A percentile compares a stretch with the other conserved stretches of the same genome.
These are phyloP conservation scores for Cacatua alba DNA, from an alignment of 2,113 vertebrate species.

Conservation along the genomic window DNA sequence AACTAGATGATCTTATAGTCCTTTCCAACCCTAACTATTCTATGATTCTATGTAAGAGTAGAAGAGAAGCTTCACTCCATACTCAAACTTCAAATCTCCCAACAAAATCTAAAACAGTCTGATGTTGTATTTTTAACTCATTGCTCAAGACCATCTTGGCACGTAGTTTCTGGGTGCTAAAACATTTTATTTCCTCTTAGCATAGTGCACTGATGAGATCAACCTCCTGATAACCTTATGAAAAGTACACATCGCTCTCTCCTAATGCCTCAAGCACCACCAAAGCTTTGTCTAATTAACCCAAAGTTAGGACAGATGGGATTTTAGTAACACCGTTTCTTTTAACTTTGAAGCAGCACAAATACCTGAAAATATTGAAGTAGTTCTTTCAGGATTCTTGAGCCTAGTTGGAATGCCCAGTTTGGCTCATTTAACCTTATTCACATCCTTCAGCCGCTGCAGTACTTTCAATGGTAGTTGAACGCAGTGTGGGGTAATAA, in stretches of 20 bases:
- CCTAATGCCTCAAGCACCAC: background rate
- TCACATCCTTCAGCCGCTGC: background rate
- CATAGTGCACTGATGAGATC: fast-evolving
- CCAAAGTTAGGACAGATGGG: background rate
- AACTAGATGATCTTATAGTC: background rate
- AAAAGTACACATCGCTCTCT: background rate
- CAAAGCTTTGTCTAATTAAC: background rate
- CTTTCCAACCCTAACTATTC: background rate
- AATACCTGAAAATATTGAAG: background rate
- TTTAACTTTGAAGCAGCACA: background rate
- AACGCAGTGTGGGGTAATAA: background rate
- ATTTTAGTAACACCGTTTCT: background rate
- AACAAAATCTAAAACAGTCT: background rate
- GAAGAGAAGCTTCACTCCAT: background rate
- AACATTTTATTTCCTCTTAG: background rate
- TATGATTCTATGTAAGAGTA: background rate
- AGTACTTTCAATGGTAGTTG: background rate
- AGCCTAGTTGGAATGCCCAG: background rate
- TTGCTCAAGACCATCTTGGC: background rate
- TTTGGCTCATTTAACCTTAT: background rate
- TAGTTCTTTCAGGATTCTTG: background rate
- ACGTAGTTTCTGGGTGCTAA: background rate
- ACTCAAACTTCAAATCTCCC: background rate
- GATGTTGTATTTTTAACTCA: background rate
- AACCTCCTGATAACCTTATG: background rate